Evolutionary conservation across 2,888 invertebrate species (phyloP), one percentile per base, ranked within the genome.

Genomic region (Lasioglossum zephyrum): DNA sequence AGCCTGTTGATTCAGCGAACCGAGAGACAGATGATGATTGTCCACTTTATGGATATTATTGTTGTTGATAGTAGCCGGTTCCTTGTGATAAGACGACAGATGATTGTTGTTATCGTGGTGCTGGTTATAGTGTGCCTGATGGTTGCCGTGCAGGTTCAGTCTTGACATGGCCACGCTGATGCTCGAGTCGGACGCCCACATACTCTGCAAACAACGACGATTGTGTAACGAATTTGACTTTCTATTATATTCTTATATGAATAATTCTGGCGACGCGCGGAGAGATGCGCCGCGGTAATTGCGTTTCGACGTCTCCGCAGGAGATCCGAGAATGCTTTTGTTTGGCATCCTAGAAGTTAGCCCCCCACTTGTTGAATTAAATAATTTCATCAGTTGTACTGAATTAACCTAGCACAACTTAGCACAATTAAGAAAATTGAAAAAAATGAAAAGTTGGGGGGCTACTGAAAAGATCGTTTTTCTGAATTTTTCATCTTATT

Each of bases 101-200:
- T 96, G 95, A 95, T 96, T 92, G 95, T 95, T 89, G 75, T 91
- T 90, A 81, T 89, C 89, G 92, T 90, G 93, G 88, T 90, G 93
- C 89, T 91, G 93, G 91, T 88, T 91, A 92, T 82, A 92, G 82
- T 89, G 94, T 87, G 87, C 95, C 79, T 74, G 95, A 91, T 93
- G 95, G 91, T 86, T 94, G 92, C 88, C 94, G 92, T 89, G 95
- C 89, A 91, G 95, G 92, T 93, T 93, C 85, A 95, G 91, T 87
- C 94, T 92, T 82, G 95, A 94, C 94, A 95, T 94, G 76, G 94
- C 93, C 86, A 94, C 86, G 91, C 95, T 91, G 95, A 95, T 92
- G 90, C 95, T 93, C 93, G 95, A 90, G 82, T 96, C 96, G 70
- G 96, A 96, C 63, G 96, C 95, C 96, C 96, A 96, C 94, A 96